Base-by-base conservation (phyloP, 1,140 invertebrate genomes). In the Heterodera schachtii region DNA sequence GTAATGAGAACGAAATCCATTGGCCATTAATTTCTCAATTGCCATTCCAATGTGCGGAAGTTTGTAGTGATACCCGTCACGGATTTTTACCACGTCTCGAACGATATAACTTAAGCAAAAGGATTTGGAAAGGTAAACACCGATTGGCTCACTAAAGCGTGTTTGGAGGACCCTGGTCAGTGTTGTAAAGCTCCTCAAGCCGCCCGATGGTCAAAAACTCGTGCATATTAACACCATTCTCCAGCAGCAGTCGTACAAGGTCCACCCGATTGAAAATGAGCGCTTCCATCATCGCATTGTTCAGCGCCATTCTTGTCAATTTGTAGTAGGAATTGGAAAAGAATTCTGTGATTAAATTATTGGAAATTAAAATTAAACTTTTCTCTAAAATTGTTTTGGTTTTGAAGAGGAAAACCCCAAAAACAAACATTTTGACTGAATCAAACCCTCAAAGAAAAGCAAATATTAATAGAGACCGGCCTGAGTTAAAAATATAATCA, bases 11-110 rank as follows among this genome's bases (percentile, higher is more conserved):
- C 95, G 93, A 91, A 97, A 98, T 31, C 96, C 96, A 75, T 96
- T 96, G 46, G 96, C 96, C 95, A 98, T 98, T 79, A 98, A 91
- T 91, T 98, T 97, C 89, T 98, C 97, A 84, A 98, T 95, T 41
- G 97, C 96, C 60, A 97, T 91, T 19, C 97, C 97, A 86, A 98
- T 96, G 91, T 98, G 96, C 83, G 96, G 94, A 21, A 98, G 92
- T 82, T 60, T 82, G 52, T 82, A 82, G 19, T 57, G 81, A 57
- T 82, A 82, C 16, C 82, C 82, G 49, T 79, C 46, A 43, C 81
- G 69, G 31, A 83, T 83, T 60, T 66, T 83, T 9, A 83, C 81
- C 19, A 83, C 82, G 71, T 83, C 82, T 13, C 82, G 69, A 21
- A 83, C 81, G 57, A 83, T 83, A 57, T 83, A 83, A 46, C 75